Conservation (phyloP, 2,888 invertebrate genomes). For the Amphipoea lucens region DNA sequence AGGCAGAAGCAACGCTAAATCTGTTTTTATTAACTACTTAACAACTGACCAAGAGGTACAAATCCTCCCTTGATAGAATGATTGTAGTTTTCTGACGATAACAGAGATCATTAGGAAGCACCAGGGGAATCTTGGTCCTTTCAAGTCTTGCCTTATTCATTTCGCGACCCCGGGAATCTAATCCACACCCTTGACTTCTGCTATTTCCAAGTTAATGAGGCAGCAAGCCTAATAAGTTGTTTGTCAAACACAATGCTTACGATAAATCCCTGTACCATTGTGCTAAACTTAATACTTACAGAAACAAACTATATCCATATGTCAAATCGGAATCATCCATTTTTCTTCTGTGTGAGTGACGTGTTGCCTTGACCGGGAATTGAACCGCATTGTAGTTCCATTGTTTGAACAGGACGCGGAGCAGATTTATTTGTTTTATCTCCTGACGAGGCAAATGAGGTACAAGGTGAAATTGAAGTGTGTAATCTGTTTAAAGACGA, state of each 20-base stretch:
- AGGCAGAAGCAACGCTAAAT: no score
- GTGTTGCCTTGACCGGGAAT: slow-evolving; percentile 70
- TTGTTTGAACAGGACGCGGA: slow-evolving; percentile 64
- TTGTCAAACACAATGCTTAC: slow-evolving; percentile 33
- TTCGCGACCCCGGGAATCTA: not conserved
- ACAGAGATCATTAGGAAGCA: not conserved
- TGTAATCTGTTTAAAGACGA: not conserved
- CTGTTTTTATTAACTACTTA: no score
- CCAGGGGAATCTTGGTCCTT: not conserved
- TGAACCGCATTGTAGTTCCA: slow-evolving; percentile 58
- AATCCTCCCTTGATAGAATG: not conserved
- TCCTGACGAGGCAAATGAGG: slow-evolving; percentile 43
- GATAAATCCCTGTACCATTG: slow-evolving; percentile 53
- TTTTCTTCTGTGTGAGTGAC: slow-evolving; percentile 61
- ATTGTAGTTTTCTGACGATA: not conserved
- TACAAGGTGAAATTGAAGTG: slow-evolving; percentile 56
- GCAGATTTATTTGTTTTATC: slow-evolving; percentile 61
- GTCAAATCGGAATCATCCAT: slow-evolving; percentile 63
- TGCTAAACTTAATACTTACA: slow-evolving; percentile 39
- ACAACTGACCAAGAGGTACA: not conserved
- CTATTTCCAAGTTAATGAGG: slow-evolving; percentile 24
- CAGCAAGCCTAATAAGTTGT: slow-evolving; percentile 4
- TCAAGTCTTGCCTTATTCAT: not conserved
- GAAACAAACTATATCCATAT: slow-evolving; percentile 52
- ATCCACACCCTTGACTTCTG: slow-evolving; percentile 1